These are phyloP conservation scores for Aspidoscelis tigris DNA, from an alignment of 2,113 vertebrate genomes.

Conservation along the genomic window DNA sequence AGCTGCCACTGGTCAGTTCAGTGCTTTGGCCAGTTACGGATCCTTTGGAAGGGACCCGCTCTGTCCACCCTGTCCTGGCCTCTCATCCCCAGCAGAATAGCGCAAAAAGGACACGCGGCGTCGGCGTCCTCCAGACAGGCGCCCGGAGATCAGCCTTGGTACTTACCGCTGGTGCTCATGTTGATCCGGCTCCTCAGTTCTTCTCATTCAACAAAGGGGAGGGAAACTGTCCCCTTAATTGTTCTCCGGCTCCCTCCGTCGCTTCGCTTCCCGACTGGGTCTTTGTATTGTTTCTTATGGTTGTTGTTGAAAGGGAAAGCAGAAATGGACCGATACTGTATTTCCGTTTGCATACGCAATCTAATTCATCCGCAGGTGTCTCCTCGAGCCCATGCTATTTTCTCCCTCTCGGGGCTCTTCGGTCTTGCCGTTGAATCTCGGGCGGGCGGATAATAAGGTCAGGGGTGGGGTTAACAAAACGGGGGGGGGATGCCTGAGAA, in stretches of 20 bases:
- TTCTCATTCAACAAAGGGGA: constrained; percentile 74
- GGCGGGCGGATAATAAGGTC: constrained; percentile 53
- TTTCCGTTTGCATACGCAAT: constrained; percentile 6
- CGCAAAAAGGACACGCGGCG: constrained; percentile 34
- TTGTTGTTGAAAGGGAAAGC: neutral
- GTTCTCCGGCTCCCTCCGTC: constrained; percentile 33
- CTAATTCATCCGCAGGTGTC: constrained; percentile 49
- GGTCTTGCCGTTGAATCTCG: constrained; percentile 32
- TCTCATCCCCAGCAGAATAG: constrained; percentile 48
- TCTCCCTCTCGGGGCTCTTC: neutral
- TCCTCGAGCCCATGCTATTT: neutral
- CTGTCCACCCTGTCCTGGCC: constrained; percentile 45
- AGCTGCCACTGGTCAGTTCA: constrained; percentile 1
- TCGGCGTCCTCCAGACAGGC: constrained; percentile 51
- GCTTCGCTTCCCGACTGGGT: neutral
- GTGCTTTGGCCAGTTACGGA: no score
- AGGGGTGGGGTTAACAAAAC: constrained; percentile 22
- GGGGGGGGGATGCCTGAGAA: neutral
- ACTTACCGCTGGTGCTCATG: constrained; percentile 84
- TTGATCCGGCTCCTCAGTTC: constrained; percentile 64
- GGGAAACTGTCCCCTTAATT: constrained; percentile 60
- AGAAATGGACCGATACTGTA: neutral
- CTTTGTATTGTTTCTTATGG: neutral
- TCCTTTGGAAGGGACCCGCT: no score
- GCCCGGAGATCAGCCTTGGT: constrained; percentile 49